These are phyloP conservation scores for Oikopleura vanhoeffeni DNA, from an alignment of 23 tunicate species.

Conservation along the genomic window DNA sequence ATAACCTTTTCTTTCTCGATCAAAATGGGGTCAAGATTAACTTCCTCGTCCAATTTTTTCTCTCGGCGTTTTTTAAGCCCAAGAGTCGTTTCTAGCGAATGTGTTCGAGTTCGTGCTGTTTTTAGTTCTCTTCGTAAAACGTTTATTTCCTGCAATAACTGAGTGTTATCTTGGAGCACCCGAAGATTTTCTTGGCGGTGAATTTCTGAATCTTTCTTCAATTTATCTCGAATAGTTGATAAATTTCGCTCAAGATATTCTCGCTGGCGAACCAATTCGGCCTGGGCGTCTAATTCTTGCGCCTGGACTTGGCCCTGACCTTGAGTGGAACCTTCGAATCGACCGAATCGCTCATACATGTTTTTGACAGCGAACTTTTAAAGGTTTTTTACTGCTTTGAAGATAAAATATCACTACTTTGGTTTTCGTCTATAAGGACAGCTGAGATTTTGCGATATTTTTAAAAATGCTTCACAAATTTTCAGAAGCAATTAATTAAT, in stretches of 20 bases:
- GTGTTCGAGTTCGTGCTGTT: constrained; percentile 38
- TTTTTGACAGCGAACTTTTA: constrained; percentile 19
- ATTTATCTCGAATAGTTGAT: constrained; percentile 58
- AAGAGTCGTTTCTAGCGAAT: constrained; percentile 50
- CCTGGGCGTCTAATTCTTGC: constrained; percentile 69
- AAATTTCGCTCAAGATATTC: constrained; percentile 89
- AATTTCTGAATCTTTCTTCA: constrained; percentile 75
- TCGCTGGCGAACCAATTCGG: constrained; percentile 74
- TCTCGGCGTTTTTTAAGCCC: constrained; percentile 18
- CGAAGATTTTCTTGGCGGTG: constrained; percentile 87
- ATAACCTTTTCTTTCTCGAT: background rate
- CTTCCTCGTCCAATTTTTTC: background rate
- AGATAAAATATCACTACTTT: too few relatives aligned
- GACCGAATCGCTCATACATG: constrained; percentile 38
- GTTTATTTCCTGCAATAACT: constrained; percentile 81
- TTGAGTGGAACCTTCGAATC: background rate
- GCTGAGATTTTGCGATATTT: too few relatives aligned
- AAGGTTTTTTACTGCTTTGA: too few relatives aligned
- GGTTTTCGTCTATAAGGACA: too few relatives aligned
- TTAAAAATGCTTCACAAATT: too few relatives aligned
- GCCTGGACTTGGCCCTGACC: constrained; percentile 37
- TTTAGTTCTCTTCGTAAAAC: constrained; percentile 79
- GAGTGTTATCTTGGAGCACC: constrained; percentile 86
- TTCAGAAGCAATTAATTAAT: too few relatives aligned
- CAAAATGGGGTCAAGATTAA: background rate